Conservation (phyloP, 2,888 invertebrate genomes). For the Tipula confusa region DNA sequence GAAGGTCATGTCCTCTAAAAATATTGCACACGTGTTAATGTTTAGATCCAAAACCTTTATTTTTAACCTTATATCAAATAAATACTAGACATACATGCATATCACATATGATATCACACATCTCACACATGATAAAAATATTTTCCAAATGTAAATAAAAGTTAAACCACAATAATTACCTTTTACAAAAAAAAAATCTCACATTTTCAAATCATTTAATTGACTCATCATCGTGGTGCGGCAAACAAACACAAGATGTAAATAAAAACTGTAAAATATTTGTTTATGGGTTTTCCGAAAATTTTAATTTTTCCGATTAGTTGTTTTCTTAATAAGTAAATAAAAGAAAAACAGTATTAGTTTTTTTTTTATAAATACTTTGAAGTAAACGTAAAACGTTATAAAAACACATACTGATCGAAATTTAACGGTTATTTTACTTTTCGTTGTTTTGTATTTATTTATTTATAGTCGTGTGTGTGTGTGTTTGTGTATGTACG, state of each 20-base stretch:
- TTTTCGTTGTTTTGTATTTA: background rate
- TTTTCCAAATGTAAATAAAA: too few relatives aligned
- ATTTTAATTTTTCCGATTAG: background rate
- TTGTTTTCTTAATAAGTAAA: conserved; percentile 8
- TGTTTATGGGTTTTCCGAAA: conserved; percentile 3
- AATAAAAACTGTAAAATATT: conserved; percentile 25
- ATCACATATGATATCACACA: too few relatives aligned
- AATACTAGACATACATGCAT: too few relatives aligned
- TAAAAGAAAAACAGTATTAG: conserved; percentile 4
- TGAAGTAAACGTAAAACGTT: background rate
- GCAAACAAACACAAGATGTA: background rate
- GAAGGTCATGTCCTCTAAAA: too few relatives aligned
- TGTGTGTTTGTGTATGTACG: background rate
- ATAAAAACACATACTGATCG: background rate
- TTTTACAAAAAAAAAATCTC: background rate
- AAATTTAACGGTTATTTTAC: background rate
- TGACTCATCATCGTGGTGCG: background rate
- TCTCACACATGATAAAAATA: too few relatives aligned
- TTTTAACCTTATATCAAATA: too few relatives aligned
- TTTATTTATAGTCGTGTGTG: background rate
- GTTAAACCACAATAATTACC: background rate
- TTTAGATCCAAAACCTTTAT: too few relatives aligned
- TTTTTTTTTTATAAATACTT: background rate
- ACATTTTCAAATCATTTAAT: background rate
- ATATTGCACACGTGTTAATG: too few relatives aligned